Conservation (phyloP, 2,888 invertebrate genomes). For the Kryphioiulus occultus region DNA sequence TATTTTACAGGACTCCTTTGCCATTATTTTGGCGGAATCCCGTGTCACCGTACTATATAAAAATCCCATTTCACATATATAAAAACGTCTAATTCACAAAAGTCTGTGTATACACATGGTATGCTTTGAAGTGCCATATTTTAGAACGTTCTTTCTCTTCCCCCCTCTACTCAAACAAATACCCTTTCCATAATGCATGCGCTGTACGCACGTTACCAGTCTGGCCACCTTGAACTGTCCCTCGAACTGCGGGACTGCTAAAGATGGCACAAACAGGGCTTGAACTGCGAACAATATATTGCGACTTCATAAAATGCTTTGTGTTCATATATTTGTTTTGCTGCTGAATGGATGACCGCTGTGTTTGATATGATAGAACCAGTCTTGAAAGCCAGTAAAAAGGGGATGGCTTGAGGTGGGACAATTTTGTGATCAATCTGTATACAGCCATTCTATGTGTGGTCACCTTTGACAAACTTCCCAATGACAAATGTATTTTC, state of each 20-base stretch:
- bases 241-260: background rate
- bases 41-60: constrained; percentile 11
- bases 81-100: background rate
- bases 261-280: background rate
- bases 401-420: background rate
- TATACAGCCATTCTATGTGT: background rate
- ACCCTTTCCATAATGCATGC: constrained; percentile 26
- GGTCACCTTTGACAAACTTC: background rate
- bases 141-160: background rate
- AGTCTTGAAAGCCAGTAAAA: background rate
- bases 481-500: background rate
- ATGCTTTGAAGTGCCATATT: background rate
- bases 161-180: background rate
- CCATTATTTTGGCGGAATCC: constrained; percentile 1
- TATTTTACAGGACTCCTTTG: background rate
- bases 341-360: constrained; percentile 30
- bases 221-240: background rate
- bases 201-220: background rate
- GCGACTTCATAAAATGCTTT: constrained; percentile 11
- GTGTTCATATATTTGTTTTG: background rate
- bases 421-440: background rate
- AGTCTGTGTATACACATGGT: background rate
- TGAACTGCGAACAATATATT: constrained; percentile 1
- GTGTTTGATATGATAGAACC: constrained; percentile 1
- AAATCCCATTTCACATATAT: constrained; percentile 1